Conservation (phyloP, 2,797 vertebrate genomes). For the Enteromius radiatus region DNA sequence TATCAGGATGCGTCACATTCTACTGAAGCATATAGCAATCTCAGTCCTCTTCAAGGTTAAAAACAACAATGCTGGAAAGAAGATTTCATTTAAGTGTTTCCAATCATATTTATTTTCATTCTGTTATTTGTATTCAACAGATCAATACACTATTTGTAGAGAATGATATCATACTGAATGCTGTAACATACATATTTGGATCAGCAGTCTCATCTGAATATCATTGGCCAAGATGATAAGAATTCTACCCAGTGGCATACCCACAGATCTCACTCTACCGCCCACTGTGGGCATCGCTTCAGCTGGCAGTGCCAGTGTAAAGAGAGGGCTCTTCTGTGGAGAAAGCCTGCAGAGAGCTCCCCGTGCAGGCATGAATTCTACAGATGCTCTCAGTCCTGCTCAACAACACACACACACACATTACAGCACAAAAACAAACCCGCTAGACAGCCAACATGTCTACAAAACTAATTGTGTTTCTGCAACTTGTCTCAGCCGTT, state of each 20-base stretch:
- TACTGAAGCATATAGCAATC: neutral
- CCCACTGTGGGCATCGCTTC: constrained; percentile 28
- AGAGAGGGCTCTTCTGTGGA: constrained; percentile 21
- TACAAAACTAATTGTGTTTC: neutral
- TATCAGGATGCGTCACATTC: constrained; percentile 16
- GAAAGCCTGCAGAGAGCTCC: constrained; percentile 31
- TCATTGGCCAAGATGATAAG: constrained; percentile 12
- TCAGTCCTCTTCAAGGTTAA: constrained; percentile 22
- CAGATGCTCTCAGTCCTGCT: constrained; percentile 29
- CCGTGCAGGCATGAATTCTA: constrained; percentile 16
- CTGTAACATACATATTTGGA: neutral
- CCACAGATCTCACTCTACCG: constrained; percentile 27
- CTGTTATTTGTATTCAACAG: neutral
- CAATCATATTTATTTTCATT: neutral
- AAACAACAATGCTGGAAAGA: neutral
- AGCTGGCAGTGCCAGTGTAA: constrained; percentile 27
- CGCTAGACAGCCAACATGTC: neutral
- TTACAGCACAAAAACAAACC: constrained; percentile 11
- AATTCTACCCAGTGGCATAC: neutral
- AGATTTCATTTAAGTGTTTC: neutral
- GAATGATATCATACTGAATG: neutral
- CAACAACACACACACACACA: neutral
- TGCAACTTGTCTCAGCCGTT: neutral
- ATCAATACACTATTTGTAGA: too few species aligned
- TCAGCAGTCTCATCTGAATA: neutral